Evolutionary conservation across 2,113 vertebrate species (phyloP).

Genomic region (Antigone vipio): DNA sequence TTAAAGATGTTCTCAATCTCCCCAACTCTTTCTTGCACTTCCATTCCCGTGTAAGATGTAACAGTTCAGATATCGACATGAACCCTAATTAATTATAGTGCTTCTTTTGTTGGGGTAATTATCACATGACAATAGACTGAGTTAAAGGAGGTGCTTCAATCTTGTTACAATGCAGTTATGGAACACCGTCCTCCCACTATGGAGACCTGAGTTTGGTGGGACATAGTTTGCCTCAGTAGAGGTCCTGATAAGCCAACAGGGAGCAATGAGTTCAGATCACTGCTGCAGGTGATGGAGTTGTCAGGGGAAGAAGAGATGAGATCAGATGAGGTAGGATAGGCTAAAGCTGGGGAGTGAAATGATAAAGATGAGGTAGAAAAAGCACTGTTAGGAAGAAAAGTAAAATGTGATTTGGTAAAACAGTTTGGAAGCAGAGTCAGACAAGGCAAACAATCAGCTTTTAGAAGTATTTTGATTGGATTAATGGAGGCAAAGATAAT

Average conservation of each 20-base stretch:
- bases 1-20: not conserved
- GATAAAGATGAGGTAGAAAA: not conserved
- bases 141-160: not conserved
- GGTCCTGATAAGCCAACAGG: not conserved
- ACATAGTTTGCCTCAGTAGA: fast-evolving
- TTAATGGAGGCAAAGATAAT: conserved; percentile 6
- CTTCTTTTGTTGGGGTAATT: not conserved
- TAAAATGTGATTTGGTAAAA: not conserved
- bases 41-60: not conserved
- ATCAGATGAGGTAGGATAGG: not conserved
- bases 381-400: not conserved
- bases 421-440: not conserved
- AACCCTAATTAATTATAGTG: not conserved
- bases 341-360: not conserved
- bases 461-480: not conserved
- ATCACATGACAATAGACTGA: not conserved
- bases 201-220: not conserved
- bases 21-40: not conserved
- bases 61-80: not conserved
- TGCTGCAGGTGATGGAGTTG: not conserved
- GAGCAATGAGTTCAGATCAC: not conserved
- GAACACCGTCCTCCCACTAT: fast-evolving
- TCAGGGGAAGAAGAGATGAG: not conserved
- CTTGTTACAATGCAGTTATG: fast-evolving
- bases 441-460: not conserved